Evolutionary conservation across 2,888 invertebrate species (phyloP).

Genomic region (Ophion obscuratus): DNA sequence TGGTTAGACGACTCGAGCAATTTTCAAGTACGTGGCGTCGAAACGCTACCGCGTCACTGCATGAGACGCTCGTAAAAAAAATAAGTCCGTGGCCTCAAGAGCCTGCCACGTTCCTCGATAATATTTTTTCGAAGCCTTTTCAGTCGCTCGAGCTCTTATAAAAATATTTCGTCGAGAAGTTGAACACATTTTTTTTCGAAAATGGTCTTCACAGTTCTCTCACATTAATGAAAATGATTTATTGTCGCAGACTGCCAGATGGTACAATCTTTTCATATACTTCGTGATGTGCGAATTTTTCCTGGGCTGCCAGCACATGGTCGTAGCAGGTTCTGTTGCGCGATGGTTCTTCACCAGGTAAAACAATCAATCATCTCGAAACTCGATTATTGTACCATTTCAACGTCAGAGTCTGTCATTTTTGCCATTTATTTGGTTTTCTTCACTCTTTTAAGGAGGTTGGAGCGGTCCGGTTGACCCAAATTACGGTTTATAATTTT

Average conservation of each 20-base stretch:
- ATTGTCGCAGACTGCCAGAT: conserved; percentile 78
- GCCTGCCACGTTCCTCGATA: too few relatives aligned
- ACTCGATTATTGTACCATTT: conserved; percentile 21
- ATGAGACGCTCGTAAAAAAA: too few relatives aligned
- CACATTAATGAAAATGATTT: conserved; percentile 19
- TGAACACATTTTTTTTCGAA: conserved; percentile 4
- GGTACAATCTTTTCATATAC: conserved; percentile 85
- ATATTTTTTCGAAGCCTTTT: too few relatives aligned
- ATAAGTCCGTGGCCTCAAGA: too few relatives aligned
- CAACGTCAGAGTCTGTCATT: neutral
- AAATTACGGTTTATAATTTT: too few relatives aligned
- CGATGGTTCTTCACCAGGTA: conserved; percentile 88
- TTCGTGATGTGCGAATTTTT: conserved; percentile 87
- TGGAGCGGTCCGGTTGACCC: too few relatives aligned
- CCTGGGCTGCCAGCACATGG: conserved; percentile 87
- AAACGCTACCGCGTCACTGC: too few relatives aligned
- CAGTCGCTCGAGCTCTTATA: neutral
- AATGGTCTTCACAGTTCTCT: neutral
- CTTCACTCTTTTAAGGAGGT: neutral
- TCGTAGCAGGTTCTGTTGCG: conserved; percentile 87
- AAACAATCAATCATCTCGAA: conserved; percentile 21
- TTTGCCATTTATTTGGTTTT: neutral
- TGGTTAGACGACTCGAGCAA: too few relatives aligned
- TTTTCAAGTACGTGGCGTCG: too few relatives aligned
- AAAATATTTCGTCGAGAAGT: neutral